phyloP scores from a whole-genome alignment of 1,140 invertebrate species.

The Zaprionus ornatus region DNA sequence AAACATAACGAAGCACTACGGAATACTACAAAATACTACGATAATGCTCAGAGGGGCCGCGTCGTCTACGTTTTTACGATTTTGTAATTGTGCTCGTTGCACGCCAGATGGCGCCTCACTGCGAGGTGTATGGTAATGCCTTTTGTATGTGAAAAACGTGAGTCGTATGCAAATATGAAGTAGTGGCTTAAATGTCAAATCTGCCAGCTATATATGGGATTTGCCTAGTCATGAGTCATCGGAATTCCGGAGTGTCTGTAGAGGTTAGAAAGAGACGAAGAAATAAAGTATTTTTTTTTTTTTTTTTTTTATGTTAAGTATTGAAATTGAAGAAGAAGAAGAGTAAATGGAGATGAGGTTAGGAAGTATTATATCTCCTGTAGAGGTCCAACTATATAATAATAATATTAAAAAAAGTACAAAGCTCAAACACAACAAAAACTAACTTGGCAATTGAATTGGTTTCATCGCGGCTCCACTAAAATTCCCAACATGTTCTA shows the following conservation, averaged over 20 bases:
- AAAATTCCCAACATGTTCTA: too few relatives aligned
- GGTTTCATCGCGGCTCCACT: too few relatives aligned
- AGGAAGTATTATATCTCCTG: too few relatives aligned
- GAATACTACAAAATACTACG: not conserved
- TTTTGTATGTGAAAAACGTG: constrained; percentile 34
- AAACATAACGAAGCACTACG: constrained; percentile 38
- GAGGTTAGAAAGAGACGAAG: not conserved
- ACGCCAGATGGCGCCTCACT: constrained; percentile 28
- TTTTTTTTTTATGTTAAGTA: too few relatives aligned
- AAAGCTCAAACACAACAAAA: too few relatives aligned
- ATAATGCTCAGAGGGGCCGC: not conserved
- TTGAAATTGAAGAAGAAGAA: not conserved
- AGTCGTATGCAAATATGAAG: constrained; percentile 35
- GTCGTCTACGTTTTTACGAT: constrained; percentile 51
- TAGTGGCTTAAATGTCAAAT: constrained; percentile 11
- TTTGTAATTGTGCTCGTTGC: constrained; percentile 54
- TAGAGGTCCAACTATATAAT: too few relatives aligned
- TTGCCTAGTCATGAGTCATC: not conserved
- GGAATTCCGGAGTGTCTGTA: not conserved
- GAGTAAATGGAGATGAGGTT: too few relatives aligned
- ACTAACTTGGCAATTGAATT: too few relatives aligned
- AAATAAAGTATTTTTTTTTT: too few relatives aligned
- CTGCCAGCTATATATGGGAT: not conserved
- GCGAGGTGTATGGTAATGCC: constrained; percentile 54
- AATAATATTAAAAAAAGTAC: too few relatives aligned